A percentile compares a stretch with the other conserved stretches of the same genome.
Conservation (phyloP, 2,113 vertebrate species). For the Halichoerus grypus region DNA sequence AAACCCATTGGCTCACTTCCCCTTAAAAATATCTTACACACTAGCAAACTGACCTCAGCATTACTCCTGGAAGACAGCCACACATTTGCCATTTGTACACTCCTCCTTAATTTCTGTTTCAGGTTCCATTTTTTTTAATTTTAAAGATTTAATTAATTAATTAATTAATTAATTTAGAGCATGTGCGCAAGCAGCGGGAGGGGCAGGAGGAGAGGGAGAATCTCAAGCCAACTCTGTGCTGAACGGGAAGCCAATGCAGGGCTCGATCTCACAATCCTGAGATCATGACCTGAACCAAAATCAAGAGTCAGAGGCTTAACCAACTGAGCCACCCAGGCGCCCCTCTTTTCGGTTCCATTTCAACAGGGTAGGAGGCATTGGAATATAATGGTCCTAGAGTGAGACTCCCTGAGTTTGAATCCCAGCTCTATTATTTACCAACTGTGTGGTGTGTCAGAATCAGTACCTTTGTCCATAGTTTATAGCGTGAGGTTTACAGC, state of each 20-base stretch:
- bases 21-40: background rate
- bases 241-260: rapidly evolving
- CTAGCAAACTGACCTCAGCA: background rate
- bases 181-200: background rate
- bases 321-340: background rate
- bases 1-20: background rate
- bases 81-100: background rate
- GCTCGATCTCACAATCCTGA: background rate
- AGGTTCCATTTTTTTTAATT: background rate
- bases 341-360: background rate
- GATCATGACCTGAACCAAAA: background rate
- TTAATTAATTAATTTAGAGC: no score
- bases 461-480: background rate
- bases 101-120: background rate
- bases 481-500: background rate
- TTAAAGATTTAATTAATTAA: background rate
- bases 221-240: background rate
- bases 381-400: background rate
- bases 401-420: background rate
- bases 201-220: background rate
- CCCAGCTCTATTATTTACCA: background rate
- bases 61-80: background rate
- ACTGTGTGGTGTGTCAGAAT: background rate
- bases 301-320: background rate
- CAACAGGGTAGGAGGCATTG: background rate